phyloP scores from a whole-genome alignment of 2,888 invertebrate species.

The Luffia ferchaultella region DNA sequence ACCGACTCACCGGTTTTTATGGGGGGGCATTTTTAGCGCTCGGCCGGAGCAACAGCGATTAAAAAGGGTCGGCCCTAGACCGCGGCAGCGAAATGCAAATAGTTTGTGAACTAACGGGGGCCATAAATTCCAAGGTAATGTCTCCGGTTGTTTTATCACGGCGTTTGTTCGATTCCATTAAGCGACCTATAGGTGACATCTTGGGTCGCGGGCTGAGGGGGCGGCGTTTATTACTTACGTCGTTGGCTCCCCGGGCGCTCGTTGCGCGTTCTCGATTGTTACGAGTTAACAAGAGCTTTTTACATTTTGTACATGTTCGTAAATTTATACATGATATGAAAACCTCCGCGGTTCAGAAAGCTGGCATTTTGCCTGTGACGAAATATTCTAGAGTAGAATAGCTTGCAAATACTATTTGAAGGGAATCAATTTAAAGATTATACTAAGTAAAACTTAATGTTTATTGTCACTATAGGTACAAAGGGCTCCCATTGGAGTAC shows the following conservation, averaged over 20 bases:
- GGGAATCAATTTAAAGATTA: no score
- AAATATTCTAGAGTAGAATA: no score
- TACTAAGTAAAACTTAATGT: no score
- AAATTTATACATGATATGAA: no score
- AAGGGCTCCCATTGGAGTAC: no score
- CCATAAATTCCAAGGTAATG: slow-evolving; percentile 24
- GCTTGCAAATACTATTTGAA: no score
- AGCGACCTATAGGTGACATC: slow-evolving; percentile 8
- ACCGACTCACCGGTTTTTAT: slow-evolving; percentile 54
- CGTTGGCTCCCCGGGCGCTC: slow-evolving; percentile 2
- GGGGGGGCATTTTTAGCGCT: slow-evolving; percentile 55
- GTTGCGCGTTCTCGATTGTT: no score
- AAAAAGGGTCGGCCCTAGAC: slow-evolving; percentile 6
- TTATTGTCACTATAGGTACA: no score
- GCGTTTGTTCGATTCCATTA: slow-evolving; percentile 16
- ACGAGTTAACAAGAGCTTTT: slow-evolving; percentile 1
- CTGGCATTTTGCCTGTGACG: no score
- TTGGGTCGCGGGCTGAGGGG: slow-evolving; percentile 1
- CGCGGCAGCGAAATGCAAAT: slow-evolving; percentile 23
- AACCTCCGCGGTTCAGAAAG: no score
- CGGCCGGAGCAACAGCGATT: background rate
- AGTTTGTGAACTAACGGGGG: slow-evolving; percentile 19
- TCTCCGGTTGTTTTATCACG: slow-evolving; percentile 27
- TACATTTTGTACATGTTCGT: no score
- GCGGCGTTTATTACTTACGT: slow-evolving; percentile 1